Percentiles rank a stretch among this genome's conserved stretches.
phyloP scores from a whole-genome alignment of 23 tunicate species.

The Ciona savignyi region DNA sequence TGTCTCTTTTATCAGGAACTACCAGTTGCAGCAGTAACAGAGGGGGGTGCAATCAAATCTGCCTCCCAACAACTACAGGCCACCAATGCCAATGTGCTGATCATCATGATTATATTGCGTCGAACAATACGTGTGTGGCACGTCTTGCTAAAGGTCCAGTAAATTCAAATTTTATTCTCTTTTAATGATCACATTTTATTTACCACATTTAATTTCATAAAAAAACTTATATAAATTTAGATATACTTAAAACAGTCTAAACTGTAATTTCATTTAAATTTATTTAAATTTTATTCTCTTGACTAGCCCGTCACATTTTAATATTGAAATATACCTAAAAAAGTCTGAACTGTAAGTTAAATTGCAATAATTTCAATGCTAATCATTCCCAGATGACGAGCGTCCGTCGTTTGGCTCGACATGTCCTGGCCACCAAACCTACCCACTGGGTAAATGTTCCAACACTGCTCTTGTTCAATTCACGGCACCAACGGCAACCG shows the following conservation, averaged over 20 bases:
- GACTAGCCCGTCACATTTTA: too few relatives aligned
- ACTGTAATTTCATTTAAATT: too few relatives aligned
- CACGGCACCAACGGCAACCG: not conserved
- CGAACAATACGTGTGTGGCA: not conserved
- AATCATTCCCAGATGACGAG: not conserved
- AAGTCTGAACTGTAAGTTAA: too few relatives aligned
- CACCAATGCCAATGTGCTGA: not conserved
- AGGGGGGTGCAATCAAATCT: not conserved
- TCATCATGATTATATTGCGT: not conserved
- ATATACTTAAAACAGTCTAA: too few relatives aligned
- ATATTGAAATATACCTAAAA: too few relatives aligned
- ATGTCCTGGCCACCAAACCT: not conserved
- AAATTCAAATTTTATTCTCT: too few relatives aligned
- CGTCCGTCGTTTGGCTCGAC: not conserved
- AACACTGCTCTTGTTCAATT: not conserved
- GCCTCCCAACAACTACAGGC: not conserved
- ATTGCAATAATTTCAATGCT: not conserved
- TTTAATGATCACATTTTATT: too few relatives aligned
- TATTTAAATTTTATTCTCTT: too few relatives aligned
- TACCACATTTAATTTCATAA: too few relatives aligned
- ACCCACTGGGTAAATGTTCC: not conserved
- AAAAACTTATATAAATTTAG: too few relatives aligned
- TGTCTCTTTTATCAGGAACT: too few relatives aligned
- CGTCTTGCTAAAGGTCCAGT: not conserved
- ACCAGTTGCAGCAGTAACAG: not conserved